A percentile compares a stretch with the other conserved stretches of the same genome.
Conservation (phyloP, 2,888 invertebrate species). For the Griposia aprilina region DNA sequence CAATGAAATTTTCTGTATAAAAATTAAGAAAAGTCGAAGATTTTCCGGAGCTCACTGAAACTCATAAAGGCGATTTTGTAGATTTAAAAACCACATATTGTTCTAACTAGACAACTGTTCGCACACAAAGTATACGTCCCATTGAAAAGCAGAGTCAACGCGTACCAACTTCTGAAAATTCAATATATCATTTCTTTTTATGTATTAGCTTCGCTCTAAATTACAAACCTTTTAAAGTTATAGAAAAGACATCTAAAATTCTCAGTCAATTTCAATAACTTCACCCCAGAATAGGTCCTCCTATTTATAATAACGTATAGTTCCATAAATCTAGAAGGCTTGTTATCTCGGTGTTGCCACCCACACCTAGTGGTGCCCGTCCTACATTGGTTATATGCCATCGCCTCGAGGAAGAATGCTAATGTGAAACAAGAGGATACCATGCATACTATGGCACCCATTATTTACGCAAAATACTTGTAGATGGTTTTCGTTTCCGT, state of each 20-base stretch:
- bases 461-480: conserved; percentile 51
- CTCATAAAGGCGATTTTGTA: neutral
- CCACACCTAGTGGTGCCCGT: conserved; percentile 63
- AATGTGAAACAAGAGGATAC: conserved; percentile 44
- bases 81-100: neutral
- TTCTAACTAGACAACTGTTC: neutral
- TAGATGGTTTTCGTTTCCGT: conserved; percentile 43
- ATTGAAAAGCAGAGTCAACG: neutral
- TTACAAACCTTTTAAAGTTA: neutral
- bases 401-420: conserved; percentile 55
- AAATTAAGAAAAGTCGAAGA: neutral
- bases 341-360: conserved; percentile 67
- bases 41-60: neutral
- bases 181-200: neutral
- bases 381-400: conserved; percentile 56
- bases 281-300: conserved; percentile 55
- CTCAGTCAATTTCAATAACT: conserved; percentile 26
- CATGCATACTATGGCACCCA: neutral
- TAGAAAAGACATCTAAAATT: neutral
- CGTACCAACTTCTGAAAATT: neutral
- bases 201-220: neutral
- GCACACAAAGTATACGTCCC: neutral
- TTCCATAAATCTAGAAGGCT: conserved; percentile 66
- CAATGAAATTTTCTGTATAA: too few species aligned
- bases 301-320: conserved; percentile 52